Conservation (phyloP, 1,140 invertebrate species). For the Pentalonia nigronervosa region DNA sequence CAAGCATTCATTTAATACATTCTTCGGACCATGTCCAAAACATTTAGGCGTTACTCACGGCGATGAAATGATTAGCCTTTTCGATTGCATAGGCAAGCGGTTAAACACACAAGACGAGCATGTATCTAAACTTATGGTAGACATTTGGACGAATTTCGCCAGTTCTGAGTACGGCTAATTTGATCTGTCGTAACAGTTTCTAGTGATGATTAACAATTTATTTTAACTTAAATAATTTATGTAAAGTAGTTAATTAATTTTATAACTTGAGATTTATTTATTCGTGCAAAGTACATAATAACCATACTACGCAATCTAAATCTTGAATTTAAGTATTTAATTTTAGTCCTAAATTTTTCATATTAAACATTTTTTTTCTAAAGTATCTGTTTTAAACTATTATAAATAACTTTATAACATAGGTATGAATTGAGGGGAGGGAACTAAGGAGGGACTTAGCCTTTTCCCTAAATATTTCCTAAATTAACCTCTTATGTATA, state of each 20-base stretch:
- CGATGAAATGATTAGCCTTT: conserved; percentile 26
- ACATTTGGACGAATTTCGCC: conserved; percentile 29
- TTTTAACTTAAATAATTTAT: not conserved
- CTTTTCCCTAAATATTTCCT: no score
- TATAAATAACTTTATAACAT: no score
- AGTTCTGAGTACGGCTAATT: not conserved
- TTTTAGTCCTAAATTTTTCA: not conserved
- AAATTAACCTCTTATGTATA: no score
- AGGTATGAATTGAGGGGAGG: no score
- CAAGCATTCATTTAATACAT: not conserved
- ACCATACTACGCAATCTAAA: not conserved
- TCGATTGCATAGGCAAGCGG: not conserved
- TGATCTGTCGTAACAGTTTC: not conserved
- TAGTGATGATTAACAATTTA: not conserved
- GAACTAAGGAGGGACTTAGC: no score
- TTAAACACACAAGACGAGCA: not conserved
- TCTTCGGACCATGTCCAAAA: conserved; percentile 30
- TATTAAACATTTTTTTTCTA: no score
- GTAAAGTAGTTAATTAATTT: not conserved
- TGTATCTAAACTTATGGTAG: not conserved
- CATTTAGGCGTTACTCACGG: conserved; percentile 2
- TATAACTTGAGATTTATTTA: not conserved
- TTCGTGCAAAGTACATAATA: not conserved
- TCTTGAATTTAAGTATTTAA: not conserved
- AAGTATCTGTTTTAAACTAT: no score